Evolutionary conservation across 2,888 invertebrate species (phyloP).

Genomic region (Nasonia oneida): DNA sequence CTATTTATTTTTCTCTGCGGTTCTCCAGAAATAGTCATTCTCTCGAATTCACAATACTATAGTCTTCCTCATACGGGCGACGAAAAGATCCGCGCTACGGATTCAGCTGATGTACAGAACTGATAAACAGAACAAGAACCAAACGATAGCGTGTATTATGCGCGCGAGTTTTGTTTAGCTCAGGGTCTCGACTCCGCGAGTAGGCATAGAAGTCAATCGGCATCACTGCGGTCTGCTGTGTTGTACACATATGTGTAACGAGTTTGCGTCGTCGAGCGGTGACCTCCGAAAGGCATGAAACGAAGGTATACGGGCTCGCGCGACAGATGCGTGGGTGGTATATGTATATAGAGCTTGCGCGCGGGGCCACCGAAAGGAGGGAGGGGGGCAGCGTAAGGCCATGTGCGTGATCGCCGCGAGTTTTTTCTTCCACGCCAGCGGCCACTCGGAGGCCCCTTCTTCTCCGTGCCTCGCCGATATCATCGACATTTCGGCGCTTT

Average conservation of each 20-base stretch:
- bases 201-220: constrained; percentile 19
- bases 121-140: neutral
- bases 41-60: no score
- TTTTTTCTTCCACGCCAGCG: neutral
- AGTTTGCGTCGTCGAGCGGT: neutral
- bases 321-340: neutral
- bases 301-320: neutral
- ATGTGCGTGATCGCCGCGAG: constrained; percentile 5
- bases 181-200: neutral
- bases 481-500: constrained; percentile 66
- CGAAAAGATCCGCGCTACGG: no score
- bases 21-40: no score
- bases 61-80: no score
- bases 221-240: neutral
- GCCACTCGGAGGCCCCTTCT: neutral
- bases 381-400: neutral
- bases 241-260: neutral
- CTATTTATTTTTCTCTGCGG: no score
- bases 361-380: neutral
- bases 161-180: neutral
- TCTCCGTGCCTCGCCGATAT: constrained; percentile 23
- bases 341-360: neutral
- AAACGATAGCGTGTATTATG: constrained; percentile 6
- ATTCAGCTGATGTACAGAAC: neutral
- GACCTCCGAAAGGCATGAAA: constrained; percentile 35